These are phyloP conservation scores for Heliconius hermathena DNA, from an alignment of 1,140 invertebrate species.

Conservation along the genomic window DNA sequence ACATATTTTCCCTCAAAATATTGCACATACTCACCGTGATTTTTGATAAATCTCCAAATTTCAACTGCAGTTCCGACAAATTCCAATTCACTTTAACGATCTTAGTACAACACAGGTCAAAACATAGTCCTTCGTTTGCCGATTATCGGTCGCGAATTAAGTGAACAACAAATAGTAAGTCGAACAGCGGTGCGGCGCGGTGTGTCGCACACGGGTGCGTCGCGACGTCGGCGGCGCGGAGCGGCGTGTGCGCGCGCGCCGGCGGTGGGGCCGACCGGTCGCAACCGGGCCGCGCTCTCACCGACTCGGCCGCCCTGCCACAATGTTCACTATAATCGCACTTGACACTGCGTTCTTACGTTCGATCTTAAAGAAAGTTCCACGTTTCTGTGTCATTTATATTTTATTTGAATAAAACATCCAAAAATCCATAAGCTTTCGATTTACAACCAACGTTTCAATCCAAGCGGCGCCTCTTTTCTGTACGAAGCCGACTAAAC, in stretches of 20 bases:
- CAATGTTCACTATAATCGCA: conserved; percentile 68
- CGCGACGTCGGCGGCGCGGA: conserved; percentile 75
- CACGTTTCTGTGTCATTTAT: conserved; percentile 70
- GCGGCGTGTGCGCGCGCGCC: conserved; percentile 70
- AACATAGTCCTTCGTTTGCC: conserved; percentile 21
- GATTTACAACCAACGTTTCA: conserved; percentile 37
- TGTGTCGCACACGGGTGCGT: conserved; percentile 67
- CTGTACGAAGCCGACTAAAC: conserved; percentile 57
- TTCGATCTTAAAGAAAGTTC: conserved; percentile 76
- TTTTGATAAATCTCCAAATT: conserved; percentile 19
- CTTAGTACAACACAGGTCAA: conserved; percentile 25
- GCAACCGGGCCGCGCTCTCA: conserved; percentile 76
- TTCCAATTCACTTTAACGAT: conserved; percentile 22
- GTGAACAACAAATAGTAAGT: conserved; percentile 23
- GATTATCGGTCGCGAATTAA: conserved; percentile 22
- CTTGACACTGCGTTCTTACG: conserved; percentile 72
- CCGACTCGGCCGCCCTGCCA: conserved; percentile 63
- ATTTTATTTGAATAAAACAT: conserved; percentile 34
- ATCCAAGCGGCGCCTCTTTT: conserved; percentile 47
- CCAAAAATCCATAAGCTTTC: conserved; percentile 36
- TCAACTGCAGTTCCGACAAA: conserved; percentile 25
- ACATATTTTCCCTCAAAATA: conserved; percentile 29
- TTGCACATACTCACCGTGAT: conserved; percentile 35
- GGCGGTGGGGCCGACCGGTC: conserved; percentile 76
- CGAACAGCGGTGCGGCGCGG: conserved; percentile 43